Base-by-base conservation (phyloP, 1,140 invertebrate species). In the Lethrus apterus region DNA sequence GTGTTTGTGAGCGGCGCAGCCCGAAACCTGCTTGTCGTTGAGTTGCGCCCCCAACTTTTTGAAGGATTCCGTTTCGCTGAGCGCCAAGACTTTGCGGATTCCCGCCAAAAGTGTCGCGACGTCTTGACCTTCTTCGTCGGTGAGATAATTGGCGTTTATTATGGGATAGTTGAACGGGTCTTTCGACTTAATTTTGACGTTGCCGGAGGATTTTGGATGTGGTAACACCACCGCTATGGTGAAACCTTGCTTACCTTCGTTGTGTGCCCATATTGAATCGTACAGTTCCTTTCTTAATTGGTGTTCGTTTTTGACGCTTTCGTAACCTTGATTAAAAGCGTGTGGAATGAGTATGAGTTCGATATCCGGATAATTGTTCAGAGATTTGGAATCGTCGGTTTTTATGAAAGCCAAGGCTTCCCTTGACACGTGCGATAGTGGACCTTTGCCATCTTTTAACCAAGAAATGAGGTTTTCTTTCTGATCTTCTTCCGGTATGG, bases 141-240 rank as follows among this genome's bases (percentile, higher is more conserved):
- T 68, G 8, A 83, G 68, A 61, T 79, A 81, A 50, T 80, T 81
- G 1, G 80, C 75, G 57, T 80, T 70, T 44, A 87, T 75, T 7
- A 73, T 54, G 0, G 85, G 85, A 56, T 75, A 71, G 44, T 75
- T 71, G 14, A 72, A 70, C 2, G 83, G 83, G 66, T 86, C 71
- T 21, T 54, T 66, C 42, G 68, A 65, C 42, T 66, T 70, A 9
- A 85, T 61, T 53, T 70, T 68, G 5, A 85, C 42, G 36, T 61
- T 60, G n/a, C 82, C 83, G 18, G 63, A 62, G n/a, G 78, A 80
- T 61, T 82, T 77, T 0, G 89, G 87, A 59, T 83, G 73, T 7
- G 87, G 73, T 0, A 87, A 61, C 60, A 85, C 83, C 0, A 84
- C 78, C 70, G 5, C 79, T 11, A 60, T 51, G 8, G 51, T 57